Percentiles rank a stretch among this genome's conserved stretches.
These are phyloP conservation scores for Nematolebias whitei DNA, from an alignment of 2,113 vertebrate genomes.

Conservation along the genomic window DNA sequence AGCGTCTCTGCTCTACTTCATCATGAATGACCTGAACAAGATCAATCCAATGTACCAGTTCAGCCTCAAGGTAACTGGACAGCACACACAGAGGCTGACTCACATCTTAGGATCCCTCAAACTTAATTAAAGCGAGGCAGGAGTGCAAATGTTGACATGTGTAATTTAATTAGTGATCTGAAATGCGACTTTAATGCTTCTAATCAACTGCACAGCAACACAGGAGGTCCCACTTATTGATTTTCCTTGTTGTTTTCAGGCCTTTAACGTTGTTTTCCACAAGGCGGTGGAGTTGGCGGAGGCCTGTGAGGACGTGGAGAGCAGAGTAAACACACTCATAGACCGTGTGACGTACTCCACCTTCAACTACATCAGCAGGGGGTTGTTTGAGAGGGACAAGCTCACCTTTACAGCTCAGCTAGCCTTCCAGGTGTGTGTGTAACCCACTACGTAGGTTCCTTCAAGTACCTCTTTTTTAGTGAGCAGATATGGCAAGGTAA, in stretches of 20 bases:
- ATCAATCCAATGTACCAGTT: constrained; percentile 88
- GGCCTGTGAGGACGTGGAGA: constrained; percentile 68
- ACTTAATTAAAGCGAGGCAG: not conserved
- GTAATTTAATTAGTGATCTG: too few relatives aligned
- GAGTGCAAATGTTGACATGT: not conserved
- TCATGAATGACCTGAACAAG: constrained; percentile 86
- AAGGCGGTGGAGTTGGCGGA: constrained; percentile 79
- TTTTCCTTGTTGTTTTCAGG: constrained; percentile 56
- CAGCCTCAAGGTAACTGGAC: constrained; percentile 79
- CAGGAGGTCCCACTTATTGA: not conserved
- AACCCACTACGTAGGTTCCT: too few relatives aligned
- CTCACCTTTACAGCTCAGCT: constrained; percentile 80
- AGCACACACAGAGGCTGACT: not conserved
- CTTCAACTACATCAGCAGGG: constrained; percentile 82
- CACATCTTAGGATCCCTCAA: not conserved
- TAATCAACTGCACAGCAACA: not conserved
- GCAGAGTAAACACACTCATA: constrained; percentile 76
- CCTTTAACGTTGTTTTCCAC: constrained; percentile 84
- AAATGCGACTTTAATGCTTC: too few relatives aligned
- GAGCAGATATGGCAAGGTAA: too few relatives aligned
- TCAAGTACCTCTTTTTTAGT: too few relatives aligned
- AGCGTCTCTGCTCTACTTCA: constrained; percentile 84
- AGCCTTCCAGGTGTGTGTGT: constrained; percentile 74
- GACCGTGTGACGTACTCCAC: constrained; percentile 78
- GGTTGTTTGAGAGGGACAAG: constrained; percentile 82